Percentiles rank a stretch among this genome's conserved stretches.
These are phyloP conservation scores for Cydia pomonella DNA, from an alignment of 1,140 invertebrate genomes.

Conservation along the genomic window DNA sequence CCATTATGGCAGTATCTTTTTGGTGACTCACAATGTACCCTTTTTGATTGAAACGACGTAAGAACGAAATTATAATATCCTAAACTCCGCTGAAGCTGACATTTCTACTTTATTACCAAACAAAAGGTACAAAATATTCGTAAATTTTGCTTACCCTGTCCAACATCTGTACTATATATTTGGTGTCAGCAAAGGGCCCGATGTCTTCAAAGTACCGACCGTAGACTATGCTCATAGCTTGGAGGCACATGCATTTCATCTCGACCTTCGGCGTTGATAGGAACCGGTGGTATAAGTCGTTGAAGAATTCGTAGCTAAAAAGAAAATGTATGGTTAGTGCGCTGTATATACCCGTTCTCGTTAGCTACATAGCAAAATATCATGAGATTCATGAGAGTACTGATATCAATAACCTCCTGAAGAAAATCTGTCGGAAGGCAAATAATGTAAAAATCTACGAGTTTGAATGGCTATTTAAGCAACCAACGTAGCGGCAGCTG, in stretches of 20 bases:
- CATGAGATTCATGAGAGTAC: neutral
- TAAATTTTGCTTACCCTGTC: conserved; percentile 87
- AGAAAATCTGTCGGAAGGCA: too few species aligned
- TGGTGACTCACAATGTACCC: too few species aligned
- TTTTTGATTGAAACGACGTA: too few species aligned
- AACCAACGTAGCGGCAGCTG: too few species aligned
- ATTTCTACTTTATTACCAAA: neutral
- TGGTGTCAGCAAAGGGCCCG: conserved; percentile 97
- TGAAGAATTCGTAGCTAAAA: conserved; percentile 97
- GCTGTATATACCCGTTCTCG: too few species aligned
- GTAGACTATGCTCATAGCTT: conserved; percentile 99
- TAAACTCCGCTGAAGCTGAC: too few species aligned
- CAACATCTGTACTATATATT: conserved; percentile 97
- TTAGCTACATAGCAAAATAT: too few species aligned
- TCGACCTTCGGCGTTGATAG: conserved; percentile 91
- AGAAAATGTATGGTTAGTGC: conserved; percentile 37
- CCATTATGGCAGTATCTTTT: too few species aligned
- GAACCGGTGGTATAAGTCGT: conserved; percentile 98
- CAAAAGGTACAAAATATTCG: conserved; percentile 34
- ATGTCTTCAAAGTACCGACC: conserved; percentile 97
- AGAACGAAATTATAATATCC: too few species aligned
- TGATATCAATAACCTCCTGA: too few species aligned
- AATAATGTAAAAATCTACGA: too few species aligned
- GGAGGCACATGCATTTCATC: conserved; percentile 97
- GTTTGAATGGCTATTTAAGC: too few species aligned